Percentiles rank a stretch among this genome's conserved stretches.
Conservation (phyloP, 2,797 vertebrate genomes). For the Periparus ater region DNA sequence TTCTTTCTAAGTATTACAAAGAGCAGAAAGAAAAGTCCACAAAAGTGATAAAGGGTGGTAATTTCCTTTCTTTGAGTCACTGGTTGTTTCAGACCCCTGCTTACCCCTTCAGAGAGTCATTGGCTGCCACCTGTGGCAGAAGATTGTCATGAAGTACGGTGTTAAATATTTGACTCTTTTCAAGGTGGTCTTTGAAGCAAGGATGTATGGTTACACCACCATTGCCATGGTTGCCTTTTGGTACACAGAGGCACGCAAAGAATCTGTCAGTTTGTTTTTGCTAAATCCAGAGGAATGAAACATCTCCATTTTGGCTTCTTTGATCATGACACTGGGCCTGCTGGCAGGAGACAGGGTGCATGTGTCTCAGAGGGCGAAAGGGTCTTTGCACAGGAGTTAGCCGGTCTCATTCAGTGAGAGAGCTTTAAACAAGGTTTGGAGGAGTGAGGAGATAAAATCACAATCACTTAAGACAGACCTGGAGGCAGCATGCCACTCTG, state of each 20-base stretch:
- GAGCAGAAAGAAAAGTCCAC: neutral
- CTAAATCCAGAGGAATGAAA: neutral
- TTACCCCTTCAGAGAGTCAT: neutral
- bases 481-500: neutral
- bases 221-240: neutral
- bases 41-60: neutral
- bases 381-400: neutral
- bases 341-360: neutral
- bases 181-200: neutral
- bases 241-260: neutral
- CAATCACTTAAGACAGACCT: neutral
- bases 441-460: neutral
- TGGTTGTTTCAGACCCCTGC: neutral
- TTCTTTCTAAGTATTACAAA: neutral
- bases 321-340: neutral
- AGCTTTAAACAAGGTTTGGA: neutral
- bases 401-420: neutral
- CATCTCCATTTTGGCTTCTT: neutral
- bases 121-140: neutral
- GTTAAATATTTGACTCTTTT: neutral
- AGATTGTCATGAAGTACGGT: neutral
- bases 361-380: neutral
- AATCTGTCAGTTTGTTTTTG: neutral
- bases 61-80: neutral
- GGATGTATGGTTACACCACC: neutral